phyloP scores from a whole-genome alignment of 2,797 vertebrate species.

The Alfaro cultratus region DNA sequence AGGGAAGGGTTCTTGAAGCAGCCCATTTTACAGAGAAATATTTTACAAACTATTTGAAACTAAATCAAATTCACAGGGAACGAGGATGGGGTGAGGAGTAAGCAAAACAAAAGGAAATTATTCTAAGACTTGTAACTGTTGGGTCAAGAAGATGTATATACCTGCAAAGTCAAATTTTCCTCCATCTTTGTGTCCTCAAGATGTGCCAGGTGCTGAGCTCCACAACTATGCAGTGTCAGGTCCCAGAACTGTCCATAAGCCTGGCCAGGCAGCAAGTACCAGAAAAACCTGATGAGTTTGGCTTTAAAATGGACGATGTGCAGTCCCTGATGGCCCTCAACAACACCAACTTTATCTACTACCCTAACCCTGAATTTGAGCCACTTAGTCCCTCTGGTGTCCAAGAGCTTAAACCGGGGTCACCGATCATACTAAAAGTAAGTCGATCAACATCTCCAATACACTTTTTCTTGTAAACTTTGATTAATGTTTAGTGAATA shows the following conservation, averaged over 20 bases:
- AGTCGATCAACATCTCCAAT: conserved; percentile 2
- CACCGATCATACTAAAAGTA: conserved; percentile 97
- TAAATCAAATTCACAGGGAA: not conserved
- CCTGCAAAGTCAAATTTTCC: not conserved
- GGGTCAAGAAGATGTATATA: not conserved
- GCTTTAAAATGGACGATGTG: conserved; percentile 95
- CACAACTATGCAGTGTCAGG: conserved; percentile 93
- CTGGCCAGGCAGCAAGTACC: conserved; percentile 82
- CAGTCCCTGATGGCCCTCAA: conserved; percentile 91
- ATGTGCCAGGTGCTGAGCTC: conserved; percentile 90
- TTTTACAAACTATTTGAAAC: not conserved
- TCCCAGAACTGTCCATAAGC: conserved; percentile 88
- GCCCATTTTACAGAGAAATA: not conserved
- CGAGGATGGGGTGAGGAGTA: not conserved
- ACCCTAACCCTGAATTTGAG: conserved; percentile 95
- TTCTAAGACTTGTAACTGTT: not conserved
- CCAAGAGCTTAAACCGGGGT: conserved; percentile 95
- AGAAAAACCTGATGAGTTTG: conserved; percentile 93
- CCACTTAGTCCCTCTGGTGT: conserved; percentile 89
- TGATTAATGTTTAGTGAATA: not conserved
- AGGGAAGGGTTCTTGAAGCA: not conserved
- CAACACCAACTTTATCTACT: conserved; percentile 94
- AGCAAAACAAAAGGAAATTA: not conserved
- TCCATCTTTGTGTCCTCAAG: conserved; percentile 65
- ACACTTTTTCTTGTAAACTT: not conserved